Base-by-base conservation (phyloP, 2,797 vertebrate species). In the Phyllotis vaccarum region DNA sequence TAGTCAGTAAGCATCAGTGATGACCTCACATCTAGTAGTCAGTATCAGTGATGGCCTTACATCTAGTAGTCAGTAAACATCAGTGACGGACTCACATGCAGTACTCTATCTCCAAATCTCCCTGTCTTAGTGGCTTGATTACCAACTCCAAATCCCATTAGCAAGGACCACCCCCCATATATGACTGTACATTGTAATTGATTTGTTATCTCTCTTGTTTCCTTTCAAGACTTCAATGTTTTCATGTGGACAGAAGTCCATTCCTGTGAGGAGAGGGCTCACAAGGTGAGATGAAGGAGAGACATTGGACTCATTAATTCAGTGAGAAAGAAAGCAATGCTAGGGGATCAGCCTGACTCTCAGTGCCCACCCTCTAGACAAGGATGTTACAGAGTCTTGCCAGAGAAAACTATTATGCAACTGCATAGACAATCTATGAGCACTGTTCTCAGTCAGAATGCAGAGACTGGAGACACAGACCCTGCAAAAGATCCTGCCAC, bases 221-320 rank as follows among this genome's bases (percentile, higher is more conserved):
- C 52, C 91, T 90, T 87, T 87, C n/a, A 60, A 60, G 34, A 94
- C 78, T 90, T 72, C 16, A 46, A 11, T n/a, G 31, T 74, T 31
- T 62, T 12, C 29, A 22, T 68, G 14, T 66, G 37, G 37, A 60
- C 16, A 49, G 34, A 87, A 7, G 13, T 80, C 85, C 31, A 68
- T 37, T 7, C 16, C 31, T 74, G 37, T 10, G 34, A 92, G 58
- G 9, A 76, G 17, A 86, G n/a, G 31, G 46, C 43, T 52, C 43
- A 78, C 4, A 72, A 78, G 5, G 5, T 19, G 1, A 89, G 13
- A 34, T 46, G n/a, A 70, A 70, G 91, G 52, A 87, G 37, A 7
- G 2, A 7, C 60, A 60, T 27, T 76, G 70, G 9, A 90, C 5
- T 92, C 31, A 54, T 82, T 40, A 49, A 87, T 52, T 86, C 66